Base-by-base conservation (phyloP, 2,797 vertebrate genomes). In the Dipus sagitta region DNA sequence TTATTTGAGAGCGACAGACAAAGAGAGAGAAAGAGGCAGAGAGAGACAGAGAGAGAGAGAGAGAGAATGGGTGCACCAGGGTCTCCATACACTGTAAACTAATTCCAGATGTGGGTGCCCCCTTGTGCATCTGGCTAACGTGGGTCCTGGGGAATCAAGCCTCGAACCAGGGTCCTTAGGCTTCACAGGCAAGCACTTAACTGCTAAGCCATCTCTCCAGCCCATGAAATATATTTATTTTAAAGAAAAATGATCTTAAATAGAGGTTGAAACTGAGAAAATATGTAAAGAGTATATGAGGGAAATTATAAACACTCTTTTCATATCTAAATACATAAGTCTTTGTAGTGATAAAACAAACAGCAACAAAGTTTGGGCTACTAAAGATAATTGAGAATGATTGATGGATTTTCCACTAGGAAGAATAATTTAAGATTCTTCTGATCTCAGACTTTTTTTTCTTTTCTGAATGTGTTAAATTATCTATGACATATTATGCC, bases 371-470 rank as follows among this genome's bases (percentile, higher is more conserved):
- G 65, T 42, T 88, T 84, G n/a, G 64, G 64, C 30, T 82, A 28
- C 90, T 32, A 78, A 92, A 80, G 21, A 81, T 24, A 77, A 80
- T 74, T 52, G 38, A 76, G 18, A 86, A 93, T 88, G 34, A 88
- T 8, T 64, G 24, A 58, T 34, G 0, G 0, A 71, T 88, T 89
- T 94, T 64, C 84, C 75, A 20, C 5, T 85, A 82, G 30, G 20
- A 90, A 92, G 71, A 67, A 91, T 83, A 89, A 84, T 86, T 90
- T 84, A 88, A n/a, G 81, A 71, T 18, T 86, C 26, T 77, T 58
- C 95, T 79, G 7, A 4, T 26, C 15, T 28, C 54, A 23, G n/a
- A 0, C 52, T 62, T 72, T 75, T 72, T 75, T 76, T 12, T 20
- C 5, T 60, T 68, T 70, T 68, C 20, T 80, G 3, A 23, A 65